Evolutionary conservation across 2,113 vertebrate genomes (phyloP), one percentile per base, ranked within the genome.

Genomic region (Limanda limanda): DNA sequence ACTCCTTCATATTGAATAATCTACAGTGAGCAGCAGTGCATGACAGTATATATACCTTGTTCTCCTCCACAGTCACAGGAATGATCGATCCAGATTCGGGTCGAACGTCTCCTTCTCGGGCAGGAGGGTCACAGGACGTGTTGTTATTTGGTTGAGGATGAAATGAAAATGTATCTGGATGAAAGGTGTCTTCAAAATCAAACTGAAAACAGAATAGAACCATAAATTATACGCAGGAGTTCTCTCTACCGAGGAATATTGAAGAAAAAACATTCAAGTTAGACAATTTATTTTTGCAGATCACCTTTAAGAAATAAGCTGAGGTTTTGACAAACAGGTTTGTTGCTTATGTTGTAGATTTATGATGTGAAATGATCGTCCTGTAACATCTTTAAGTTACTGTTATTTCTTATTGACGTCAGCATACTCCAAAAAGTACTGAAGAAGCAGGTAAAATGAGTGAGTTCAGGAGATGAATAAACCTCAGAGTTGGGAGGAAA

Each of bases 111-210:
- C 79, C 35, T 69, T 62, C 62, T 20, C 66, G 3, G 15, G 13
- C 18, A 8, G 69, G 69, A 40, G 42, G 35, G 5, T 42, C 55
- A n/a, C 10, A 18, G 10, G 79, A 62, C 18, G 13, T 23, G 0
- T 8, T 3, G 0, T 56, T 9, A 17, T 51, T 61, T 20, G 63
- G 74, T 63, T 75, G 35, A 21, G 76, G 69, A 48, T 57, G 8
- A 63, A 85, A 23, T 20, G 68, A 7, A 63, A 85, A 23, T 20
- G 68, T 14, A 1, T 86, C 57, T 2, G 56, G 55, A 18, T 90
- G 73, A 11, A 80, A 87, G 0, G 7, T 25, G n/a, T 94, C 87
- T 0, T 85, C 82, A 6, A 80, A 71, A 3, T 85, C 82, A n/a
- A 92, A 56, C 94, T 94, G 85, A 20, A 74, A 66, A 64, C 21